These are phyloP conservation scores for Drusus annulatus DNA, from an alignment of 1,140 invertebrate species.

Conservation along the genomic window DNA sequence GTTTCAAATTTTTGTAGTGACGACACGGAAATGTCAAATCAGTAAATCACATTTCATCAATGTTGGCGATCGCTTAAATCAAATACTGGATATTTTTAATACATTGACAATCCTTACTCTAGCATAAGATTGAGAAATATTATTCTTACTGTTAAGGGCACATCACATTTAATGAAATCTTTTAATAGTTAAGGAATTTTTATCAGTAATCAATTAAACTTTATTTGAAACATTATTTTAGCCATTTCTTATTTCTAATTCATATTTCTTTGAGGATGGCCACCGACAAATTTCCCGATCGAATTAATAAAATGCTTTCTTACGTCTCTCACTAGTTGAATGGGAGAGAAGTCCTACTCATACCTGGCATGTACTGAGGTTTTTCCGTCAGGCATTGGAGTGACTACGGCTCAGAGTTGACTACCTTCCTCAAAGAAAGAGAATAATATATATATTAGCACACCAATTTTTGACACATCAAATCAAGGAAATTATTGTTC, in stretches of 20 bases:
- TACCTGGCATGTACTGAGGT: too few relatives aligned
- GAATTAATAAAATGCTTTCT: too few relatives aligned
- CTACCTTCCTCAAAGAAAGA: slow-evolving; percentile 5
- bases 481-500: slow-evolving; percentile 3
- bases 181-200: slow-evolving; percentile 27
- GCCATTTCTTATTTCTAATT: background rate
- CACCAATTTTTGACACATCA: slow-evolving; percentile 32
- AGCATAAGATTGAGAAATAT: slow-evolving; percentile 47
- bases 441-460: slow-evolving; percentile 21
- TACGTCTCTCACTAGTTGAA: too few relatives aligned
- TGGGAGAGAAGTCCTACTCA: too few relatives aligned
- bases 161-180: slow-evolving; percentile 41
- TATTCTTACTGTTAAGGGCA: slow-evolving; percentile 43
- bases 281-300: background rate
- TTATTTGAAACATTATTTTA: slow-evolving; percentile 25
- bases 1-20: background rate
- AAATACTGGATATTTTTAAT: slow-evolving; percentile 21
- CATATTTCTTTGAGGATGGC: slow-evolving; percentile 18
- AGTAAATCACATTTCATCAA: background rate
- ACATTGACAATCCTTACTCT: slow-evolving; percentile 35
- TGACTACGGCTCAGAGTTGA: background rate
- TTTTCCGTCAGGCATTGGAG: too few relatives aligned
- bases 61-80: too few relatives aligned
- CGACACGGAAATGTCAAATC: background rate
- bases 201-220: background rate